Conservation (phyloP, 1,140 invertebrate species). For the Euura lappo region DNA sequence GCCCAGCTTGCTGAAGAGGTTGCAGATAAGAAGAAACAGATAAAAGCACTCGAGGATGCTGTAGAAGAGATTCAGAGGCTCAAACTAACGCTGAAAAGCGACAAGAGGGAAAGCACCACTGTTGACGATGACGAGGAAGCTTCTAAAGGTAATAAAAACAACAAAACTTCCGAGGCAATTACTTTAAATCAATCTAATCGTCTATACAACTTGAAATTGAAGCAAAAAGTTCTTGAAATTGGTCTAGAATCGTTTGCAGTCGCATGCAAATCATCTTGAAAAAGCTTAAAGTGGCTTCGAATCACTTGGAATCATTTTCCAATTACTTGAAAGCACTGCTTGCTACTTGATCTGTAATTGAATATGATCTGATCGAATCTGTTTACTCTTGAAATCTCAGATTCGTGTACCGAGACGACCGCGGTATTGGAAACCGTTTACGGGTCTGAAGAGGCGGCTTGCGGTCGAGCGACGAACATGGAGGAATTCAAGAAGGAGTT, state of each 20-base stretch:
- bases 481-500: constrained; percentile 58
- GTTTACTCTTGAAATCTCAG: too few species aligned
- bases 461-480: constrained; percentile 19
- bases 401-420: constrained; percentile 14
- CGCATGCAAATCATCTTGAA: too few species aligned
- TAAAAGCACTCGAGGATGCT: constrained; percentile 39
- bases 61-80: constrained; percentile 47
- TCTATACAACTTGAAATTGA: neutral
- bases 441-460: neutral
- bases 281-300: too few species aligned
- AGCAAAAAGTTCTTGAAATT: neutral
- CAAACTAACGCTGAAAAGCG: constrained; percentile 38
- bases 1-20: constrained; percentile 41
- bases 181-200: too few species aligned
- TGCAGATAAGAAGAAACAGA: constrained; percentile 40
- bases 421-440: constrained; percentile 8
- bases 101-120: constrained; percentile 16
- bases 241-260: too few species aligned
- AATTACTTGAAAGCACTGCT: too few species aligned
- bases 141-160: neutral
- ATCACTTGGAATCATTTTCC: too few species aligned
- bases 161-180: too few species aligned
- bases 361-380: too few species aligned
- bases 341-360: too few species aligned
- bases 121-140: constrained; percentile 16